Base-by-base conservation (phyloP, 2,113 vertebrate species). In the Anarhynchus alexandrinus region DNA sequence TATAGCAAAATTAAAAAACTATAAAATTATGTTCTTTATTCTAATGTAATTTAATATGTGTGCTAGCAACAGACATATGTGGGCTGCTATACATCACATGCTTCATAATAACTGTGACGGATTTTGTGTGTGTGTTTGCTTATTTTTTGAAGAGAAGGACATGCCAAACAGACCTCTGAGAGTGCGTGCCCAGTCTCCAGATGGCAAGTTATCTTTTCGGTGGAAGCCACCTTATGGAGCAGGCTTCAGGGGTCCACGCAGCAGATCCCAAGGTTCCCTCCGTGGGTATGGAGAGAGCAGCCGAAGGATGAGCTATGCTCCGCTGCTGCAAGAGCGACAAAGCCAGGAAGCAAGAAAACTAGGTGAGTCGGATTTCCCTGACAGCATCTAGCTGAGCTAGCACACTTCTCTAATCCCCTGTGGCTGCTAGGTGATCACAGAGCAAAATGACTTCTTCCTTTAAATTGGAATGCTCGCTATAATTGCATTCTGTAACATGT, bases 181-280 rank as follows among this genome's bases (percentile, higher is more conserved):
- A 67, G 76, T 97, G 55, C 98, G 97, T 9, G 52, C 97, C 82
- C 98, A 84, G 30, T 90, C 98, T 49, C 94, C 98, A 22, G 97
- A 97, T 1, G 93, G 97, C 71, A 98, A 88, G 36, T 90, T 96
- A 23, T 82, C 98, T 4, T 94, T 98, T 47, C 98, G 98, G 25
- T 98, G 98, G 97, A 99, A 98, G 88, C 95, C 98, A 5, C 98
- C 98, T 43, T 99, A 99, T 13, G 98, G 98, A 43, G 98, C 98
- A 11, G 98, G 99, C 82, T 97, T 98, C 76, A 98, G 98, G 90
- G 98, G 98, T 70, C 98, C 98, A 5, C 98, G 98, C 40, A 98
- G 98, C 57, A 98, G 98, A 97, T 98, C 98, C 9, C 97, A 97
- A 49, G 96, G 96, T 43, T 97, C 97, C 54, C 97, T 96, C 72